Evolutionary conservation across 2,888 invertebrate species (phyloP).

Genomic region (Ashinkailepas kermadecensis): DNA sequence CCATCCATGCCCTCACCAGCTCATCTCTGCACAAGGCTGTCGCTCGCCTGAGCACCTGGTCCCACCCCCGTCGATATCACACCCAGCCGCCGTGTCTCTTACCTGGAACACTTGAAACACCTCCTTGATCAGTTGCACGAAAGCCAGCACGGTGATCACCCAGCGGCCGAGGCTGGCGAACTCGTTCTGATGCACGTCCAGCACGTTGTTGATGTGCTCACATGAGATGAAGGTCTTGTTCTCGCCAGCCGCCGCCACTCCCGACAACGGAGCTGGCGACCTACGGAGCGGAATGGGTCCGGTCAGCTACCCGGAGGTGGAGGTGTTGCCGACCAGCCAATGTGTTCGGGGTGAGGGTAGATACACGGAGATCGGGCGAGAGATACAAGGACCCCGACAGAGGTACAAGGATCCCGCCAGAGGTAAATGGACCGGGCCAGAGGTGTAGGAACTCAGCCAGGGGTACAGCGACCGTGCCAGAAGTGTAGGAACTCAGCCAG

Average conservation of each 20-base stretch:
- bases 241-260: background rate
- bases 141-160: slow-evolving; percentile 42
- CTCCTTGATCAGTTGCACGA: slow-evolving; percentile 43
- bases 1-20: background rate
- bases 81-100: background rate
- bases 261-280: too few relatives aligned
- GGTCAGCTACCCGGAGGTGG: too few relatives aligned
- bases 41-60: background rate
- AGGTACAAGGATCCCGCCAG: too few relatives aligned
- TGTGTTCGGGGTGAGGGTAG: too few relatives aligned
- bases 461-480: too few relatives aligned
- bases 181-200: background rate
- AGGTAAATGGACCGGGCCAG: too few relatives aligned
- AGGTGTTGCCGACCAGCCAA: too few relatives aligned
- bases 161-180: slow-evolving; percentile 31
- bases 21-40: background rate
- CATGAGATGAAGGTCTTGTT: slow-evolving; percentile 21
- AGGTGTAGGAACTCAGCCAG: too few relatives aligned
- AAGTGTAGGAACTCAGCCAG: too few relatives aligned
- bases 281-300: too few relatives aligned
- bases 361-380: too few relatives aligned
- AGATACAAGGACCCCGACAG: too few relatives aligned
- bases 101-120: slow-evolving; percentile 38
- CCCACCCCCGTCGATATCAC: background rate
- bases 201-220: background rate